Evolutionary conservation across 2,888 invertebrate species (phyloP).

Genomic region (Neoitamus cyanurus): DNA sequence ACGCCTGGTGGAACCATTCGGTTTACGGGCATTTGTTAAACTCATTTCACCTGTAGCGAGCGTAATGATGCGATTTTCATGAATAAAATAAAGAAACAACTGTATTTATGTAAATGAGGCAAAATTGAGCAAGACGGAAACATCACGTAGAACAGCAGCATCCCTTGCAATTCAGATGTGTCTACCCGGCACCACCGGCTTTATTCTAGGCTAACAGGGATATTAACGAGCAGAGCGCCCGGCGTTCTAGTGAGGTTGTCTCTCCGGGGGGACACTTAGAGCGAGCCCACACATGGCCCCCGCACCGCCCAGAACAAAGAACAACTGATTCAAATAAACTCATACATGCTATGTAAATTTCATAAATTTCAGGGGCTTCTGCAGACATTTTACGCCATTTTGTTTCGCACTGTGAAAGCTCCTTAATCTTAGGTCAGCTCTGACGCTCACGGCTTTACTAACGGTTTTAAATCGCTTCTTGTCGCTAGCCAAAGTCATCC

Average conservation of each 20-base stretch:
- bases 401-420: too few relatives aligned
- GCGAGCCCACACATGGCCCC: too few relatives aligned
- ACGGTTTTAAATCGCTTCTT: too few relatives aligned
- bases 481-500: too few relatives aligned
- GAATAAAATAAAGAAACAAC: constrained; percentile 14
- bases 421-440: too few relatives aligned
- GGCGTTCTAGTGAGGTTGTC: neutral
- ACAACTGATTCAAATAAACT: too few relatives aligned
- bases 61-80: constrained; percentile 17
- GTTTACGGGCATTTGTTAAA: neutral
- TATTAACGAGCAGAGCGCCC: neutral
- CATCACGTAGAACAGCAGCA: neutral
- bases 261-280: too few relatives aligned
- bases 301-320: too few relatives aligned
- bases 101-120: neutral
- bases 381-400: too few relatives aligned
- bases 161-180: neutral
- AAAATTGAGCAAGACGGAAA: neutral
- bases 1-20: neutral
- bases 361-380: too few relatives aligned
- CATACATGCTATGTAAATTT: too few relatives aligned
- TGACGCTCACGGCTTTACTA: too few relatives aligned
- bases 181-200: neutral
- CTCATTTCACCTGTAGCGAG: neutral
- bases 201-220: neutral